These are phyloP conservation scores for Brachyptera putata DNA, from an alignment of 2,888 invertebrate genomes.

Conservation along the genomic window DNA sequence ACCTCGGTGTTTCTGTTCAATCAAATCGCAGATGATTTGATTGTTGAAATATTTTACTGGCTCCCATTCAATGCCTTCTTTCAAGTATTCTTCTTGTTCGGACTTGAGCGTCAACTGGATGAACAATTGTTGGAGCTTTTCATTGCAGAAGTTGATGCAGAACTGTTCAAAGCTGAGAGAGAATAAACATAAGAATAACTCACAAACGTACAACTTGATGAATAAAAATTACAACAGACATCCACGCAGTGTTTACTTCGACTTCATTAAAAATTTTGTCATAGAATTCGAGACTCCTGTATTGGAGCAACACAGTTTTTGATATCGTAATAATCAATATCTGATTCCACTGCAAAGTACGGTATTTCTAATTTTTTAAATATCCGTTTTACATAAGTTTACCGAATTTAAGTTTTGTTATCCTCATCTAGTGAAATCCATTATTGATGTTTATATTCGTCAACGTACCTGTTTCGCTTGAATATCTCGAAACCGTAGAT, in stretches of 20 bases:
- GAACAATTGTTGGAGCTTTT: conserved; percentile 90
- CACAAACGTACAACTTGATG: too few relatives aligned
- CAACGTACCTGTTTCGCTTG: conserved; percentile 73
- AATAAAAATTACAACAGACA: too few relatives aligned
- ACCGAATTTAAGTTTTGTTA: too few relatives aligned
- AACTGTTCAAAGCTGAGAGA: conserved; percentile 80
- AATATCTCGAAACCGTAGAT: conserved; percentile 96
- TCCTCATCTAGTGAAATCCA: too few relatives aligned
- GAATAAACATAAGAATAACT: too few relatives aligned
- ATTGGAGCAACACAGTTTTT: background rate
- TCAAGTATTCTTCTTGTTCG: conserved; percentile 87
- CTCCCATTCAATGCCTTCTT: conserved; percentile 90
- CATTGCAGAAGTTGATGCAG: conserved; percentile 94
- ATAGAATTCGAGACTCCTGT: background rate
- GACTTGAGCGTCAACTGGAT: conserved; percentile 86
- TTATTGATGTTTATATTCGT: too few relatives aligned
- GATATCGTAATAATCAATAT: too few relatives aligned
- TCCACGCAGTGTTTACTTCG: too few relatives aligned
- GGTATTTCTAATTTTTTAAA: too few relatives aligned
- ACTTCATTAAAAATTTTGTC: too few relatives aligned
- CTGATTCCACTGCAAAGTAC: too few relatives aligned
- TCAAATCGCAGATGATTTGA: conserved; percentile 87
- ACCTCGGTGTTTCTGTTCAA: conserved; percentile 84
- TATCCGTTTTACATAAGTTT: too few relatives aligned
- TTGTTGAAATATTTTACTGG: conserved; percentile 88